Conservation (phyloP, 1,140 invertebrate species). For the Gyrodactylus bullatarudis region DNA sequence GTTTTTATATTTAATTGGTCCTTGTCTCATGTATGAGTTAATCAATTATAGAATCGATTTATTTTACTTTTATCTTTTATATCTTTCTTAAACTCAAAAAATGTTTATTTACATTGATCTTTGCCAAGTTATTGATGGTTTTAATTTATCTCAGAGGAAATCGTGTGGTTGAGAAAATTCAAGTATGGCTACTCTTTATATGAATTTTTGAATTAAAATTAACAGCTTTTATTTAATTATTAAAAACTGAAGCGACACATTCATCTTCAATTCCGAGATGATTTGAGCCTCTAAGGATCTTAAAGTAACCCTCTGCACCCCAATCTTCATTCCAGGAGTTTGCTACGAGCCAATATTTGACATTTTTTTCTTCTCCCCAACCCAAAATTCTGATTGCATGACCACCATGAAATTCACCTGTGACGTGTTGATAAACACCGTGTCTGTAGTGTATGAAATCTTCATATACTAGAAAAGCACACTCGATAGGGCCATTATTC, state of each 20-base stretch:
- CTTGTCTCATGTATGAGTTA: no score
- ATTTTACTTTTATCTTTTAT: no score
- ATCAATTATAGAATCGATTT: no score
- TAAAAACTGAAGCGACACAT: neutral
- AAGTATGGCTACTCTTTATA: no score
- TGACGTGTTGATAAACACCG: conserved; percentile 46
- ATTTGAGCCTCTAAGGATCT: conserved; percentile 45
- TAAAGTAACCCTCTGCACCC: conserved; percentile 41
- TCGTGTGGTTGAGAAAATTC: no score
- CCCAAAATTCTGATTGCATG: conserved; percentile 60
- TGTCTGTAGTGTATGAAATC: conserved; percentile 51
- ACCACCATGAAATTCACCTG: conserved; percentile 38
- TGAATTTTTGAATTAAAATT: no score
- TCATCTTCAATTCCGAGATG: conserved; percentile 31
- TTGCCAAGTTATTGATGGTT: no score
- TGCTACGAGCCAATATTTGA: conserved; percentile 57
- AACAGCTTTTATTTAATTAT: neutral
- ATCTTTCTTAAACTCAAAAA: no score
- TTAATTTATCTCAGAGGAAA: no score
- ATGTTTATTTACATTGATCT: no score
- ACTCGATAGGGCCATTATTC: conserved; percentile 58
- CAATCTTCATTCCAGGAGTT: no score
- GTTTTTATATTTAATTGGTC: no score
- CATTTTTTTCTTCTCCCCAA: conserved; percentile 42
- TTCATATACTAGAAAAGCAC: conserved; percentile 48